Base-by-base conservation (phyloP, 2,888 invertebrate genomes). In the Troides oblongomaculatus region DNA sequence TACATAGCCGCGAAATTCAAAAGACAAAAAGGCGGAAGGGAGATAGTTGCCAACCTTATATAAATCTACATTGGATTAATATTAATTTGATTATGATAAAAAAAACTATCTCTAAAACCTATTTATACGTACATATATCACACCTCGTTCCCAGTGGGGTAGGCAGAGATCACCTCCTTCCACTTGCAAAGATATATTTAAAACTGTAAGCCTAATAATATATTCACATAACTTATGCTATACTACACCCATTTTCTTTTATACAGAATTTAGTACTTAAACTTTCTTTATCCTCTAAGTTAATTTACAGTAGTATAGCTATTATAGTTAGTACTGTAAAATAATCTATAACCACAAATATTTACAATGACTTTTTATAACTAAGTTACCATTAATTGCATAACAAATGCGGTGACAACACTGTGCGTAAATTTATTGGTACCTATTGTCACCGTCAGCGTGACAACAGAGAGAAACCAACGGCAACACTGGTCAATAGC, bases 361-460 rank as follows among this genome's bases (percentile, higher is more conserved):
- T 75, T 76, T 76, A 74, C 74, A 69, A 74, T 72, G 68, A 78
- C 58, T 66, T 60, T 60, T 75, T 73, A 81, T 79, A 80, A 76
- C 74, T 66, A 77, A 76, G 80, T 83, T 81, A 77, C 78, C 81
- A 85, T 85, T 88, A 89, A 91, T 90, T 90, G 90, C 89, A 83
- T 86, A 87, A 88, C 90, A 84, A 90, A 89, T 87, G 86, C 86
- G 86, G 85, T 85, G 88, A 89, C 88, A 73, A 79, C 79, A 84
- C 86, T 87, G 83, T 85, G 82, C 79, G 82, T 81, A 78, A 83
- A 92, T 92, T 92, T 92, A 92, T 92, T 88, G 82, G 79, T 77
- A 81, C 81, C 85, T 84, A 85, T 92, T 90, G 89, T 90, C 79
- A 77, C 75, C 75, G 75, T 63, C 77, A 77, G 77, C 78, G 76